A percentile compares a stretch with the other conserved stretches of the same genome.
Evolutionary conservation across 1,140 invertebrate species (phyloP).

Genomic region (Goniozus legneri): DNA sequence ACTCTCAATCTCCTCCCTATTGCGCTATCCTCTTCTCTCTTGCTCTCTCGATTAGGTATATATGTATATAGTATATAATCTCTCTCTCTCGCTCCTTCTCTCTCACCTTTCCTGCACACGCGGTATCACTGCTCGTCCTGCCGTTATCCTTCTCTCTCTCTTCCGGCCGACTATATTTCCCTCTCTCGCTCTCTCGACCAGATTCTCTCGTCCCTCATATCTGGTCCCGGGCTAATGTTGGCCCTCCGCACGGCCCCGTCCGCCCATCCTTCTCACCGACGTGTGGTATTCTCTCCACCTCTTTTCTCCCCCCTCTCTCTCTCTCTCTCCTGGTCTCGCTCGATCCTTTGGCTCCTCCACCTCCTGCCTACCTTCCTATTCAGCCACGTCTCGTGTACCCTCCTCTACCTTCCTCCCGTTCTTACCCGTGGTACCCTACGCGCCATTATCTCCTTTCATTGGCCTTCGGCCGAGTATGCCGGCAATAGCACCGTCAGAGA

Average conservation of each 20-base stretch:
- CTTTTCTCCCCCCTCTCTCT: slow-evolving; percentile 14
- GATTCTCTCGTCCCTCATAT: slow-evolving; percentile 4
- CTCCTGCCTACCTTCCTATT: slow-evolving; percentile 8
- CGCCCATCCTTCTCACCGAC: slow-evolving; percentile 24
- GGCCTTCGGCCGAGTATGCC: slow-evolving; percentile 32
- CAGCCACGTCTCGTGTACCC: slow-evolving; percentile 11
- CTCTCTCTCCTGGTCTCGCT: neutral
- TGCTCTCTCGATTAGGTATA: too few relatives aligned
- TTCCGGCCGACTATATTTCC: neutral
- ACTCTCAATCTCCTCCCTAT: slow-evolving; percentile 19
- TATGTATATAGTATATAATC: too few relatives aligned
- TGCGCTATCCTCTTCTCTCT: slow-evolving; percentile 8
- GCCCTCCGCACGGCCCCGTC: too few relatives aligned
- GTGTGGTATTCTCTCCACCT: slow-evolving; percentile 14
- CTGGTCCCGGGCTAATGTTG: neutral
- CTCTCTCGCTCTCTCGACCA: slow-evolving; percentile 8
- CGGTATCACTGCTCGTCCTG: neutral
- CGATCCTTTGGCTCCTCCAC: neutral
- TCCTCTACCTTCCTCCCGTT: slow-evolving; percentile 26
- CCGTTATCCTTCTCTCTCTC: neutral
- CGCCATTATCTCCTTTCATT: slow-evolving; percentile 40
- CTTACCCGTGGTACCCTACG: slow-evolving; percentile 24
- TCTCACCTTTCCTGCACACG: neutral
- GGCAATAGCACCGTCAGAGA: slow-evolving; percentile 24
- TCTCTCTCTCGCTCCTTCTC: slow-evolving; percentile 9